Conservation (phyloP, 64 coral and sea anemone species). For the Montipora foliosa region DNA sequence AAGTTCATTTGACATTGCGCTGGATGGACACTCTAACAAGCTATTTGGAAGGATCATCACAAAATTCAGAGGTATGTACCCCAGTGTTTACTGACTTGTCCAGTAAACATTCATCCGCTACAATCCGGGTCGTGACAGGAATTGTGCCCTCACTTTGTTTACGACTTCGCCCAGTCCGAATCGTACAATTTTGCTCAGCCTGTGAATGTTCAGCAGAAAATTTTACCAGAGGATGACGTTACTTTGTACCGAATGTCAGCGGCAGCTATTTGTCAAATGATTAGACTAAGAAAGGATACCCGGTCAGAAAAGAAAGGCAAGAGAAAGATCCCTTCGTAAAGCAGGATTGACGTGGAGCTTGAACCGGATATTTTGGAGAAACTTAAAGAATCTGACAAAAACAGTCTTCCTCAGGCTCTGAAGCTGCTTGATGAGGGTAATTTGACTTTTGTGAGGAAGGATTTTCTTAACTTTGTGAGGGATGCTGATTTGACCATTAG, state of each 20-base stretch:
- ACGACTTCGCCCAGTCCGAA: background rate
- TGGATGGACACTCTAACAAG: background rate
- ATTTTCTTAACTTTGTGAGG: background rate
- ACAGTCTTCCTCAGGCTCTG: background rate
- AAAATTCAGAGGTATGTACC: background rate
- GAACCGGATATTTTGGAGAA: background rate
- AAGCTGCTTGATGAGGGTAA: conserved; percentile 19
- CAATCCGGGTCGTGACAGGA: background rate
- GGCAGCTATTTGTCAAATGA: background rate
- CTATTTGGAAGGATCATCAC: background rate
- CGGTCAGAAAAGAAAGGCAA: conserved; percentile 3
- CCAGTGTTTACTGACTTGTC: background rate
- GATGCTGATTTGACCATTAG: background rate
- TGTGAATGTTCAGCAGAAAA: background rate
- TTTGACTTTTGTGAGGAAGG: conserved; percentile 9
- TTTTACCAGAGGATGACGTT: background rate
- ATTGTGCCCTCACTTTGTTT: background rate
- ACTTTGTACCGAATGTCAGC: background rate
- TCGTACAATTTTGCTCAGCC: background rate
- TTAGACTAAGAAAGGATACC: background rate
- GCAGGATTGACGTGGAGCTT: background rate
- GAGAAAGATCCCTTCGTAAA: background rate
- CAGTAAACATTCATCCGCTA: background rate
- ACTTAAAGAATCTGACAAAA: background rate
- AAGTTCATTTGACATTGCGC: background rate